phyloP scores from a whole-genome alignment of 2,113 vertebrate species.

The Periophthalmus modestus region DNA sequence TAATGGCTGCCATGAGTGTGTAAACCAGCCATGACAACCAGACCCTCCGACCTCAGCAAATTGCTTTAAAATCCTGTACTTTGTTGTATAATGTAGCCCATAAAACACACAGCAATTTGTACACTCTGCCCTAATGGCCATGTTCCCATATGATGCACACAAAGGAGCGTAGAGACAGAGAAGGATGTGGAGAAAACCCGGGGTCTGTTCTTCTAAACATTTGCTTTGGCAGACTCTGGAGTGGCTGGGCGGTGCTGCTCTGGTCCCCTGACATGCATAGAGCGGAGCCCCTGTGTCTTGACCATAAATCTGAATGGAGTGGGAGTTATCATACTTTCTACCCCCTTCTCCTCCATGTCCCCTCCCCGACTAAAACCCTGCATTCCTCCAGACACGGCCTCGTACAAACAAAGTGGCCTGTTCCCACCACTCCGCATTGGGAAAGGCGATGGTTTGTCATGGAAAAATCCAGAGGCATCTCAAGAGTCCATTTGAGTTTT shows the following conservation, averaged over 20 bases:
- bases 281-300: conserved; percentile 68
- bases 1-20: background rate
- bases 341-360: conserved; percentile 11
- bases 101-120: conserved; percentile 2
- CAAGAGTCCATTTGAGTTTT: conserved; percentile 56
- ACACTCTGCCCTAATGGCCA: conserved; percentile 12
- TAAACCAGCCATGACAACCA: background rate
- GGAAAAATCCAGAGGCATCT: conserved; percentile 71
- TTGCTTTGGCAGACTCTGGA: conserved; percentile 69
- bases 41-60: background rate
- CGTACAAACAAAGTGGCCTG: conserved; percentile 72
- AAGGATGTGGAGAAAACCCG: conserved; percentile 57
- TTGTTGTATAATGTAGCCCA: conserved; percentile 6
- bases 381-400: conserved; percentile 73
- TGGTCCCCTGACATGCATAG: conserved; percentile 62
- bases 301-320: conserved; percentile 71
- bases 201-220: conserved; percentile 65
- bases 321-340: conserved; percentile 68
- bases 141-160: conserved; percentile 42
- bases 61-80: background rate
- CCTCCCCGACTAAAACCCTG: conserved; percentile 58
- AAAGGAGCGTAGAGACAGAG: conserved; percentile 37
- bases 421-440: conserved; percentile 70
- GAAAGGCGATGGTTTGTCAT: conserved; percentile 69
- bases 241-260: conserved; percentile 50